Base-by-base conservation (phyloP, 2,113 vertebrate genomes). In the Thermophis baileyi region DNA sequence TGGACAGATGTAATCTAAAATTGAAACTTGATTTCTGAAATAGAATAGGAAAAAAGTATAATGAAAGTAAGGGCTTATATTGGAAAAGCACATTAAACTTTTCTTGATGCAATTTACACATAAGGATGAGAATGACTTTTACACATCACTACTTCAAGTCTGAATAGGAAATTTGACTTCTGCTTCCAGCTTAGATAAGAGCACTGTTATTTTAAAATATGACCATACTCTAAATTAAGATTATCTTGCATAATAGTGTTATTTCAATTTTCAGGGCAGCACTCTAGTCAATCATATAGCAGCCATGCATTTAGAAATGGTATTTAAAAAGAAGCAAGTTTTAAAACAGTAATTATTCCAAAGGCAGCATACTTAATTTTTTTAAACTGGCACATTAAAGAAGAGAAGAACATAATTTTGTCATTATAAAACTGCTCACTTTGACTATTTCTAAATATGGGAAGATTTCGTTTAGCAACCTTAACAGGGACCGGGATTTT, bases 101-200 rank as follows among this genome's bases (percentile, higher is more conserved):
- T 89, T 93, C 30, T 87, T 47, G 12, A 93, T 89, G 30, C 5
- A 90, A 86, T 81, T 22, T 55, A 53, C 35, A 85, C 24, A 88
- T 51, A 74, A 92, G 40, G 16, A 50, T 18, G 27, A 47, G 27
- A 0, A 0, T 25, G 55, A 3, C 81, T 94, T 93, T 93, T 87
- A 85, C 44, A 51, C 10, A 35, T 40, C 86, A 40, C 25, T 46
- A 50, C 44, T 60, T 87, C 22, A 90, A n/a, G 54, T 54, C 94
- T 88, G 94, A 6, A 94, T 40, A 93, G 25, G 11, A 1, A 93
- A 6, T 93, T 92, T 92, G 87, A 93, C 90, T 49, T 10, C 18
- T 63, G 18, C 0, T 6, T 91, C 18, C 94, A 91, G 18, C 90
- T 92, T 88, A 85, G 25, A 89, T 30, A 89, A 25, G 92, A 87